Conservation (phyloP, 2,888 invertebrate species). For the Diplazon laetatorius region DNA sequence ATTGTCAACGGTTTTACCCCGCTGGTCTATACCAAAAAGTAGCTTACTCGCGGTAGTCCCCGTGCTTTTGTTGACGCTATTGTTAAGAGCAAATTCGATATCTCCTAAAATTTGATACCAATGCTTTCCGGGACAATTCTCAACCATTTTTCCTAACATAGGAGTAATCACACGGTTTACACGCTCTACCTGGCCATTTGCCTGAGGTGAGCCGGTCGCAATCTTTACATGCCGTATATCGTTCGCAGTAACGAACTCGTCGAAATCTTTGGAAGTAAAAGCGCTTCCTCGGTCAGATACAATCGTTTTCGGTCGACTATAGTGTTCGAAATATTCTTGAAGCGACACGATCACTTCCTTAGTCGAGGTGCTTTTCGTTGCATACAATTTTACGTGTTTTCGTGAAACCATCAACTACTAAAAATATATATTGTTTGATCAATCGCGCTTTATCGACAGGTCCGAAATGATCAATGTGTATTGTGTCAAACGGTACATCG, state of each 20-base stretch:
- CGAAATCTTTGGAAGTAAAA: constrained; percentile 35
- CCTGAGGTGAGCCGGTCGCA: constrained; percentile 42
- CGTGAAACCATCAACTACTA: background rate
- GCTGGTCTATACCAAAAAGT: no score
- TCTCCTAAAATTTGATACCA: no score
- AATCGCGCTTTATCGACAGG: constrained; percentile 47
- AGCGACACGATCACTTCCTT: constrained; percentile 8
- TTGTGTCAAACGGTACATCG: constrained; percentile 51
- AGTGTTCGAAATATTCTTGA: constrained; percentile 29
- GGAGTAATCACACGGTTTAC: constrained; percentile 38
- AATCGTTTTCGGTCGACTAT: constrained; percentile 26
- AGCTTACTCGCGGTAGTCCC: no score
- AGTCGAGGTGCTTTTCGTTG: background rate
- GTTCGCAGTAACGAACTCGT: constrained; percentile 20
- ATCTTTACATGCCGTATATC: constrained; percentile 33
- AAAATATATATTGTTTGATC: background rate
- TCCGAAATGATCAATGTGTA: constrained; percentile 63
- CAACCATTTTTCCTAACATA: constrained; percentile 9
- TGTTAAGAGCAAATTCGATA: no score
- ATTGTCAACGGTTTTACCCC: no score
- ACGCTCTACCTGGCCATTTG: constrained; percentile 42
- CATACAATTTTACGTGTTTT: background rate
- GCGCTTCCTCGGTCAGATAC: constrained; percentile 46
- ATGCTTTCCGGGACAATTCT: constrained; percentile 8
- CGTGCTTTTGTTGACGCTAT: no score